Evolutionary conservation across 1,140 invertebrate genomes (phyloP).

Genomic region (Probaryconus sp.): DNA sequence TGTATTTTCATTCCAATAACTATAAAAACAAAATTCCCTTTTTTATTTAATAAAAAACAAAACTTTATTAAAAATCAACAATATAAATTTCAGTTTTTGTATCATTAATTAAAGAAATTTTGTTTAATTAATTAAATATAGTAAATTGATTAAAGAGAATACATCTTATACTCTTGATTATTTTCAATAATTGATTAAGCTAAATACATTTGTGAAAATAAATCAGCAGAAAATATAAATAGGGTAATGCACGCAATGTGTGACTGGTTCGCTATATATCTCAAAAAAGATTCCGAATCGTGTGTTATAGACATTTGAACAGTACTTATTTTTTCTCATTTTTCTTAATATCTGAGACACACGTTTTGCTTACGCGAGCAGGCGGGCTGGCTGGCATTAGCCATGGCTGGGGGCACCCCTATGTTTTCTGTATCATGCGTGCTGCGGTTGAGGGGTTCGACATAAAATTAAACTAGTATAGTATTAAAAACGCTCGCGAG

Average conservation of each 20-base stretch:
- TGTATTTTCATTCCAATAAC: too few species aligned
- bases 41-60: too few species aligned
- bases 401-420: slow-evolving; percentile 62
- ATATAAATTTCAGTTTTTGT: too few species aligned
- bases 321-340: slow-evolving; percentile 29
- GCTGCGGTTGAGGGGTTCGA: slow-evolving; percentile 37
- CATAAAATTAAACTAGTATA: slow-evolving; percentile 29
- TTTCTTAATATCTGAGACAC: slow-evolving; percentile 55
- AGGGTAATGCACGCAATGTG: slow-evolving; percentile 2
- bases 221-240: too few species aligned
- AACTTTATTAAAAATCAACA: too few species aligned
- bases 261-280: slow-evolving; percentile 16
- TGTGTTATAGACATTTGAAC: slow-evolving; percentile 27
- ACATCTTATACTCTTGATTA: too few species aligned
- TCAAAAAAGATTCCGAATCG: slow-evolving; percentile 11
- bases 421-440: slow-evolving; percentile 62
- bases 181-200: too few species aligned
- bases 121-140: too few species aligned
- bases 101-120: too few species aligned
- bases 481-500: slow-evolving; percentile 29
- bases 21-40: too few species aligned
- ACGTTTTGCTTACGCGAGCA: slow-evolving; percentile 52
- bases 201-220: too few species aligned
- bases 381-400: slow-evolving; percentile 41
- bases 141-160: too few species aligned